Base-by-base conservation (phyloP, 2,113 vertebrate genomes). In the Rhegmatorhina hoffmannsi region DNA sequence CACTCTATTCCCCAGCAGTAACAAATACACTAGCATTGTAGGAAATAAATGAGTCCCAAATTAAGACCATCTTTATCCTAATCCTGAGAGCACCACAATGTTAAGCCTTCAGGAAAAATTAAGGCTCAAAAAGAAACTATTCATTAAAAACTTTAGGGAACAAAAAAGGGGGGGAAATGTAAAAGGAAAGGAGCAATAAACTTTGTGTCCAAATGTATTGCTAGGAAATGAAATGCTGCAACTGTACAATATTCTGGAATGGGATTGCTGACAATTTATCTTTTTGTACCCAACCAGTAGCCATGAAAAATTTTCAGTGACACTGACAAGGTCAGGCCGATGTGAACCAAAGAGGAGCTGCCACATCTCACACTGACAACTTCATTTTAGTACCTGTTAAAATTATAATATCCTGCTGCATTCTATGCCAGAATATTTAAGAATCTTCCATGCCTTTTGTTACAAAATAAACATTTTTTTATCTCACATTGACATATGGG, bases 51-150 rank as follows among this genome's bases (percentile, higher is more conserved):
- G 12, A 93, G 38, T 47, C 38, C 34, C 72, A 88, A 87, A 87
- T 62, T 44, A 83, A 56, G 44, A 90, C 82, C 73, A 53, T 29
- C 5, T 78, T 75, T 38, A 33, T 79, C 70, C 55, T 70, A 59
- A 74, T 90, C 79, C 81, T 90, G 43, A 79, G 31, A 87, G n/a
- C 23, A 80, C 33, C 29, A 59, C 82, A 58, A 21, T 59, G 77
- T 55, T 91, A 86, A 83, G 19, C 47, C 72, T 85, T 77, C 43
- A 67, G 75, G 63, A 26, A 50, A 82, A 92, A 62, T 3, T 4
- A 87, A 29, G 84, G 77, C 58, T 89, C 49, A 89, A 96, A 95
- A 52, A 66, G 17, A 83, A 96, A 87, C 55, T 40, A 40, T 64
- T 86, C n/a, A 92, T 92, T 90, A 89, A 82, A 95, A 95, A 81